Percentiles rank a stretch among this genome's conserved stretches.
These are phyloP conservation scores for Drosophila merina DNA, from an alignment of 2,888 invertebrate genomes.

Conservation along the genomic window DNA sequence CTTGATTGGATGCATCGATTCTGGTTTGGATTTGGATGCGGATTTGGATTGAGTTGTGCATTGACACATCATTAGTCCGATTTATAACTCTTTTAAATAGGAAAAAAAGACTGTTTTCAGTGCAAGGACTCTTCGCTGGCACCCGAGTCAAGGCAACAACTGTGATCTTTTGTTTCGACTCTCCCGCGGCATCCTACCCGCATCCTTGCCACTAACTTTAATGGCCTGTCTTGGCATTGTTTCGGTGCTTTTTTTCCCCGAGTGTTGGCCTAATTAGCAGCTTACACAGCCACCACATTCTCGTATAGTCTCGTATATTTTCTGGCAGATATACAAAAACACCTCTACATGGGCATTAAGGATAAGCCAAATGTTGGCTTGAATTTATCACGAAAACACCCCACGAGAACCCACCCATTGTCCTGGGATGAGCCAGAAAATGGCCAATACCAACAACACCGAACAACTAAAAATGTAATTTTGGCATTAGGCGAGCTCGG, in stretches of 20 bases:
- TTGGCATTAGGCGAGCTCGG: constrained; percentile 74
- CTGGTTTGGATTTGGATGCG: constrained; percentile 6
- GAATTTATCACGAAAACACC: constrained; percentile 65
- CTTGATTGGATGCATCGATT: constrained; percentile 51
- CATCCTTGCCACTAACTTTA: constrained; percentile 51
- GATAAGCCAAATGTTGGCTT: constrained; percentile 51
- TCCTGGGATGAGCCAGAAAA: constrained; percentile 26
- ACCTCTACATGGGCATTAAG: constrained; percentile 38
- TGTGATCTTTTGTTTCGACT: constrained; percentile 50
- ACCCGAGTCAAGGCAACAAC: constrained; percentile 64
- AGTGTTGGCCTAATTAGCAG: constrained; percentile 65
- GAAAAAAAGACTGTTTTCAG: not conserved
- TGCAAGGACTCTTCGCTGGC: not conserved
- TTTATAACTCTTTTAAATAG: constrained; percentile 23
- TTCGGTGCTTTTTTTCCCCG: constrained; percentile 31
- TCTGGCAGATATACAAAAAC: constrained; percentile 8
- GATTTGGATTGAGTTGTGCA: too few relatives aligned
- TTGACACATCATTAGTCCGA: constrained; percentile 2
- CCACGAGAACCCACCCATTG: constrained; percentile 25
- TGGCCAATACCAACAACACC: constrained; percentile 23
- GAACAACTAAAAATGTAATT: constrained; percentile 72
- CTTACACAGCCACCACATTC: constrained; percentile 9
- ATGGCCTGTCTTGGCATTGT: constrained; percentile 65
- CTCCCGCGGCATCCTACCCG: not conserved
- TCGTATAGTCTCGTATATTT: constrained; percentile 2